Conservation (phyloP, 1,140 invertebrate genomes). For the Aplysia californica region DNA sequence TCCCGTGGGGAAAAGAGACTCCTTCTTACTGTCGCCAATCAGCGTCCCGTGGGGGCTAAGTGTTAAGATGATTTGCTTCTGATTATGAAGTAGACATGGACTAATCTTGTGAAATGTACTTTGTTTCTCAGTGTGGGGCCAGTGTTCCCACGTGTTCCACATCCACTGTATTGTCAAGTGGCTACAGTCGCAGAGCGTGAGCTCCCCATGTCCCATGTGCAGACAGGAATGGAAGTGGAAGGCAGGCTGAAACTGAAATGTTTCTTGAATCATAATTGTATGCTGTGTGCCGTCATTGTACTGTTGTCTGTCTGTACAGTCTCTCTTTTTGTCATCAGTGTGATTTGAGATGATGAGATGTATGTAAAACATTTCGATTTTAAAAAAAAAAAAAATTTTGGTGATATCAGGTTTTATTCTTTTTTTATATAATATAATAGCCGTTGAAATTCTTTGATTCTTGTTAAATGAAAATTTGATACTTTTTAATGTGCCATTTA, state of each 20-base stretch:
- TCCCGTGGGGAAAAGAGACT: background rate
- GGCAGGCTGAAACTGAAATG: conserved; percentile 74
- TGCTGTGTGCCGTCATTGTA: too few species aligned
- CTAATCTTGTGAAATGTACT: background rate
- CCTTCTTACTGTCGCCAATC: background rate
- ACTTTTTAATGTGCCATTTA: too few species aligned
- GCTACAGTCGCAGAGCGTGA: conserved; percentile 95
- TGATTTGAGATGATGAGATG: too few species aligned
- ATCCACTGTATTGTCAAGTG: conserved; percentile 99
- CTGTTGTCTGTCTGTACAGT: too few species aligned
- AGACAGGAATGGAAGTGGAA: conserved; percentile 99
- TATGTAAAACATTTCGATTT: too few species aligned
- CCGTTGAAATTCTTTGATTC: too few species aligned
- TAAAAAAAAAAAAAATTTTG: too few species aligned
- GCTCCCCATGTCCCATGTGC: conserved; percentile 98
- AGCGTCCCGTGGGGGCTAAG: background rate
- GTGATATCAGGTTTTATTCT: too few species aligned
- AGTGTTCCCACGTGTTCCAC: conserved; percentile 99
- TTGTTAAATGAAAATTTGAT: too few species aligned
- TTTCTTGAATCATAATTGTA: too few species aligned
- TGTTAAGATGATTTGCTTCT: background rate
- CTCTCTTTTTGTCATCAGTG: too few species aligned
- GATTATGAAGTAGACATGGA: background rate
- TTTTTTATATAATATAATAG: too few species aligned
- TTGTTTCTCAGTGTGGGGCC: conserved; percentile 87